phyloP scores from a whole-genome alignment of 2,888 invertebrate genomes.

The Lagria hirta region DNA sequence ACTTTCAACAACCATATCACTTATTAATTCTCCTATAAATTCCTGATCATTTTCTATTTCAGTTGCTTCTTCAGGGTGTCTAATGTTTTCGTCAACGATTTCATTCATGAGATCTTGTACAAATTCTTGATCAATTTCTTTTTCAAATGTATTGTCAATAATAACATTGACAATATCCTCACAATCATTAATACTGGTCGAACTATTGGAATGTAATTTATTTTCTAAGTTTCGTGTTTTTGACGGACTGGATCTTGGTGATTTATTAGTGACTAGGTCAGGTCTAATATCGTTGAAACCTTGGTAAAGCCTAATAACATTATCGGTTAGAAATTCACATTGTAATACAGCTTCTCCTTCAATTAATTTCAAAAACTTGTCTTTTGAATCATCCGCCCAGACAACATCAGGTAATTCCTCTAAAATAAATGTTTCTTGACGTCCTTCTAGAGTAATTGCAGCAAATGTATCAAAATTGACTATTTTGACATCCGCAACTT shows the following conservation, averaged over 20 bases:
- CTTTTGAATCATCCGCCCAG: conserved; percentile 52
- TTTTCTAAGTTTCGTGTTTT: conserved; percentile 15
- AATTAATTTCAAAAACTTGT: conserved; percentile 50
- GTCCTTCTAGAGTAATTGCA: conserved; percentile 63
- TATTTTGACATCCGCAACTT: conserved; percentile 56
- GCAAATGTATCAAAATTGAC: conserved; percentile 69
- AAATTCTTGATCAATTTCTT: too few relatives aligned
- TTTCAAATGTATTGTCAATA: too few relatives aligned
- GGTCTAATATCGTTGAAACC: conserved; percentile 43
- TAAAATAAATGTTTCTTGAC: conserved; percentile 32
- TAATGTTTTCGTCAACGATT: too few relatives aligned
- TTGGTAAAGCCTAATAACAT: conserved; percentile 42
- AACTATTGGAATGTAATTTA: neutral
- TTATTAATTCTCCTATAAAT: too few relatives aligned
- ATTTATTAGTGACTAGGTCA: conserved; percentile 34
- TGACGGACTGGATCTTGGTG: conserved; percentile 12
- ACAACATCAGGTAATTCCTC: conserved; percentile 37
- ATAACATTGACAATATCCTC: too few relatives aligned
- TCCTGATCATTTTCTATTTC: too few relatives aligned
- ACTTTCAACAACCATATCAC: too few relatives aligned
- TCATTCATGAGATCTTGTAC: too few relatives aligned
- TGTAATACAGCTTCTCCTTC: conserved; percentile 41
- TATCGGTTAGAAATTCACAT: conserved; percentile 42
- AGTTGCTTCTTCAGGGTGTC: too few relatives aligned
- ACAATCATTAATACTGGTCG: conserved; percentile 1